Conservation (phyloP, 2,888 invertebrate species). For the Zeuzera pyrina region DNA sequence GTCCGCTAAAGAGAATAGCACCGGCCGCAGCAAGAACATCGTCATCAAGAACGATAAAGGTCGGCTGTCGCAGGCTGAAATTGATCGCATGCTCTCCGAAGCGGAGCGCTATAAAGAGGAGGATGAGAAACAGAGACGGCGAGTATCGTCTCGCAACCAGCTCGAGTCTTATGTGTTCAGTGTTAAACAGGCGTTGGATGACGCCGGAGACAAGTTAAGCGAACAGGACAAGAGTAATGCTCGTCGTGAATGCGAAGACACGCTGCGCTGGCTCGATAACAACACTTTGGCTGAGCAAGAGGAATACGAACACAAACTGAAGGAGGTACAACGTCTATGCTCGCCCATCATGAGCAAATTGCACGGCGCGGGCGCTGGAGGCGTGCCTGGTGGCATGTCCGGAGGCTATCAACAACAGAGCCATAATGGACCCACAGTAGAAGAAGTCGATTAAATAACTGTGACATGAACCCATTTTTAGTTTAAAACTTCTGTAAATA, state of each 20-base stretch:
- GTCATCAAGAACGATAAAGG: slow-evolving; percentile 89
- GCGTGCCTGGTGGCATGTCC: slow-evolving; percentile 16
- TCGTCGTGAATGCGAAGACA: slow-evolving; percentile 68
- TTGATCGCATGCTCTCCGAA: slow-evolving; percentile 84
- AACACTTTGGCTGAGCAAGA: slow-evolving; percentile 77
- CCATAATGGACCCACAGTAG: slow-evolving; percentile 30
- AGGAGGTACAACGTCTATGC: slow-evolving; percentile 73
- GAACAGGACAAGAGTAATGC: slow-evolving; percentile 77
- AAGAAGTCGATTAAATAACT: slow-evolving; percentile 36
- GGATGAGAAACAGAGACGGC: slow-evolving; percentile 78
- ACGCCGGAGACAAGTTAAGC: slow-evolving; percentile 73
- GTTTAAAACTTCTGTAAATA: slow-evolving; percentile 5
- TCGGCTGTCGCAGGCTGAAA: slow-evolving; percentile 84
- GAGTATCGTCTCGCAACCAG: slow-evolving; percentile 79
- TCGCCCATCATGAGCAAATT: slow-evolving; percentile 72
- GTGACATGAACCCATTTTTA: no score
- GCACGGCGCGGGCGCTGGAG: slow-evolving; percentile 60
- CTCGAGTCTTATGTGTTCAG: slow-evolving; percentile 81
- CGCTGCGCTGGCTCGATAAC: slow-evolving; percentile 80
- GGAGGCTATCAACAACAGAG: slow-evolving; percentile 20
- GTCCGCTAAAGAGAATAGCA: slow-evolving; percentile 80
- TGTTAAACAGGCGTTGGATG: slow-evolving; percentile 78
- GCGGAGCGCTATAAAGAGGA: slow-evolving; percentile 83
- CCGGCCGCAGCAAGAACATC: slow-evolving; percentile 80
- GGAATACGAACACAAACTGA: slow-evolving; percentile 74